Conservation (phyloP, 2,888 invertebrate genomes). For the Machimus atricapillus region DNA sequence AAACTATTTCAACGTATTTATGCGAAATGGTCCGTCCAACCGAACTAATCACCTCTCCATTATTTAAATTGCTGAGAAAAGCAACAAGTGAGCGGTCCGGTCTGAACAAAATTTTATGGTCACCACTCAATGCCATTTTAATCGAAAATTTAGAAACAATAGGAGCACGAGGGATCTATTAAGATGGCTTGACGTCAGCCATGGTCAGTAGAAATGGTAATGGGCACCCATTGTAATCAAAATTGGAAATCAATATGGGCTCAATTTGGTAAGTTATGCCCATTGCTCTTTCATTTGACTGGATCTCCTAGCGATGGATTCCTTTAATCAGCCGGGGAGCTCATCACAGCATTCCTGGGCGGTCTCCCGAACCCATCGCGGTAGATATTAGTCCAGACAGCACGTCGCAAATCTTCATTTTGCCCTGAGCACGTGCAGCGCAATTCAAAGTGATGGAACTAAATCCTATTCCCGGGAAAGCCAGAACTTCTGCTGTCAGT, state of each 20-base stretch:
- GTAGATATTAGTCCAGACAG: not conserved
- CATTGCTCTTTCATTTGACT: not conserved
- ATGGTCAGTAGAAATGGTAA: not conserved
- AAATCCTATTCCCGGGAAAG: not conserved
- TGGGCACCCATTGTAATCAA: not conserved
- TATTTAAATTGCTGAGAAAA: not conserved
- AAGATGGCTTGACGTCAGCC: not conserved
- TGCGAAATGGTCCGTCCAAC: not conserved
- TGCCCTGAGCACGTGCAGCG: not conserved
- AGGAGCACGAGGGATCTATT: not conserved
- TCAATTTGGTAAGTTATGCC: not conserved
- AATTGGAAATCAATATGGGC: not conserved
- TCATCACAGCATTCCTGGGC: not conserved
- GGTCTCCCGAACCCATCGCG: not conserved
- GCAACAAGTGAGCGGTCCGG: not conserved
- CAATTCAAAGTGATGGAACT: not conserved
- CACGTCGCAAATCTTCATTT: not conserved
- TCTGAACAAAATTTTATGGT: not conserved
- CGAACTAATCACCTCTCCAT: not conserved
- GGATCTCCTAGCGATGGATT: not conserved
- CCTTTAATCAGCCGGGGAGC: not conserved
- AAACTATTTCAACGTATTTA: not conserved
- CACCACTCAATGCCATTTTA: not conserved
- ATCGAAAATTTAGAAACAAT: not conserved
- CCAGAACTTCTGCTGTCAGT: not conserved